These are phyloP conservation scores for Hirundo rustica DNA, from an alignment of 2,797 vertebrate genomes.

Conservation along the genomic window DNA sequence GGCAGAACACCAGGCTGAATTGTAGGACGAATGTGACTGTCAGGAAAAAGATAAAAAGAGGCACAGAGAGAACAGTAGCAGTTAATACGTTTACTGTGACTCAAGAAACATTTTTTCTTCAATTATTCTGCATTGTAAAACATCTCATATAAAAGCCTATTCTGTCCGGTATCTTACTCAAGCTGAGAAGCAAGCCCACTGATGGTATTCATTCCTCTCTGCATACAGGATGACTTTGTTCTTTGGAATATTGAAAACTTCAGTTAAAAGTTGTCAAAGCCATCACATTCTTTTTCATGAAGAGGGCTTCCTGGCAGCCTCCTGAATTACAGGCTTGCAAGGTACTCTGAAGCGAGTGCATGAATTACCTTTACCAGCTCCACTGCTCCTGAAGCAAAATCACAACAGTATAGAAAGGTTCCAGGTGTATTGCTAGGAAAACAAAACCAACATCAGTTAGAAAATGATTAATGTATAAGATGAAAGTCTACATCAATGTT, in stretches of 20 bases:
- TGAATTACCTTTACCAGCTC: constrained; percentile 86
- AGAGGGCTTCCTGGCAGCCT: constrained; percentile 41
- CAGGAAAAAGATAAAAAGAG: constrained; percentile 57
- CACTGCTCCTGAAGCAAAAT: constrained; percentile 88
- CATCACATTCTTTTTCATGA: constrained; percentile 48
- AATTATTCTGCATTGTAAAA: constrained; percentile 64
- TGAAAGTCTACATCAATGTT: constrained; percentile 17
- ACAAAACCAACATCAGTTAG: constrained; percentile 51
- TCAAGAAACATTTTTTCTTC: constrained; percentile 59
- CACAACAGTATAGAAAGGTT: constrained; percentile 90
- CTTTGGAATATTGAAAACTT: constrained; percentile 56
- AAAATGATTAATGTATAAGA: constrained; percentile 43
- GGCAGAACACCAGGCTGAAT: constrained; percentile 80
- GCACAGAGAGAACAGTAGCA: constrained; percentile 40
- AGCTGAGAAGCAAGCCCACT: constrained; percentile 58
- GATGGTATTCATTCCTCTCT: constrained; percentile 58
- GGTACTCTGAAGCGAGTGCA: constrained; percentile 16
- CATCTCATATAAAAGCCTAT: constrained; percentile 60
- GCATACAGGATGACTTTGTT: constrained; percentile 52
- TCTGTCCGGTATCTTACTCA: constrained; percentile 57
- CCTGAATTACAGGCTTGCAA: constrained; percentile 48
- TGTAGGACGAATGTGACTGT: constrained; percentile 84
- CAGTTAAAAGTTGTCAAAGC: constrained; percentile 65
- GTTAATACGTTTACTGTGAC: constrained; percentile 66
- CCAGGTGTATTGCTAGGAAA: constrained; percentile 70